Evolutionary conservation across 2,797 vertebrate genomes (phyloP).

Genomic region (Sibirionetta formosa): DNA sequence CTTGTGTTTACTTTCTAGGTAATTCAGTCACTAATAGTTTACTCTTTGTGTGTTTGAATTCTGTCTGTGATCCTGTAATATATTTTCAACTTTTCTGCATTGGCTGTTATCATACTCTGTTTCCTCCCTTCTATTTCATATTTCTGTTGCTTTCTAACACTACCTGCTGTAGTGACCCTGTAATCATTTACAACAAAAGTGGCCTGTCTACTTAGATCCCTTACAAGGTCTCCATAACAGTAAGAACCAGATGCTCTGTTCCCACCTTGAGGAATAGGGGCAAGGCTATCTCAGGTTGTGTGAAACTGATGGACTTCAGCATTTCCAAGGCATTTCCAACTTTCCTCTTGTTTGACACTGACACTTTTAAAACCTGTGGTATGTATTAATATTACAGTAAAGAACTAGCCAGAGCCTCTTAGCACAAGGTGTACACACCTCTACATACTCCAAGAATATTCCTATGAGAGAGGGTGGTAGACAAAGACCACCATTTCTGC

Average conservation of each 20-base stretch:
- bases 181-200: neutral
- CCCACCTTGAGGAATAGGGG: neutral
- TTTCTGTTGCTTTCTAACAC: neutral
- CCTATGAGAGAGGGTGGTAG: fast-evolving
- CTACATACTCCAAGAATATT: neutral
- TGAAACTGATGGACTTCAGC: neutral
- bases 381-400: neutral
- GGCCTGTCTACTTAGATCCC: neutral
- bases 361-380: neutral
- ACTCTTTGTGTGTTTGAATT: neutral
- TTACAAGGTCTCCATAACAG: neutral
- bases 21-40: neutral
- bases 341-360: neutral
- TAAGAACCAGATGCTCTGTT: neutral
- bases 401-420: neutral
- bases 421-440: neutral
- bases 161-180: neutral
- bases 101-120: neutral
- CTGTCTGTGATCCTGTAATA: neutral
- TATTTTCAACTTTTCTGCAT: neutral
- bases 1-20: neutral
- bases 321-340: neutral
- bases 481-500: neutral
- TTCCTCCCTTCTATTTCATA: neutral
- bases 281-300: neutral